Evolutionary conservation across 2,113 vertebrate genomes (phyloP), one percentile per base, ranked within the genome.

Genomic region (Phycodurus eques): DNA sequence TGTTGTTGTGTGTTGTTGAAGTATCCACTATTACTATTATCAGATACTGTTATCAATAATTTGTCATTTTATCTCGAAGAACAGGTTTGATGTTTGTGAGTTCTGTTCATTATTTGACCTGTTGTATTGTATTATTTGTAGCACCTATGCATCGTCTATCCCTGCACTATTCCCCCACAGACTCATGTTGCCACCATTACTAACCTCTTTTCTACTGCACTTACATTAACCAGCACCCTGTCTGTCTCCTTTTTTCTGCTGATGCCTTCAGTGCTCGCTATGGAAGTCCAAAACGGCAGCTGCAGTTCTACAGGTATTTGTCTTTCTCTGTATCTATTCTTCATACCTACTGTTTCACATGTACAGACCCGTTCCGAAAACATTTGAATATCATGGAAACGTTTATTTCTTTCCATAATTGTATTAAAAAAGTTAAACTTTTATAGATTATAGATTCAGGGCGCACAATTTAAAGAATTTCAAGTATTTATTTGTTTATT

Each of bases 281-380:
- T 87, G 98, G 98, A 92, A 99, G 98, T 90, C 98, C 98, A 92
- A 99, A 99, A 94, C 94, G 98, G 72, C 98, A 99, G 92, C 95
- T 99, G 91, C 98, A 99, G 93, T 98, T 99, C 91, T 99, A 99
- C 98, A 99, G 98, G 98, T 99, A 99, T 94, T 74, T 53, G 49
- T 81, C 60, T 77, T 68, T 77, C 49, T 79, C 70, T 53, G 31
- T 27, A 7, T 68, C 14, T 49, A 54, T 20, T 17, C 2, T 22
- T 54, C 51, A 53, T 27, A 17, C 5, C 33, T 47, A 4, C 27
- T n/a, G 31, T 35, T 54, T 54, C 31, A 53, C 14, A 5, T 39
- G 27, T 27, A 27, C 27, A 27, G 27, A 27, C 27, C 27, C 27
- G 27, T 27, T 27, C 27, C 27, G 1, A 27, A 27, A 27, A 27